A percentile compares a stretch with the other conserved stretches of the same genome.
Evolutionary conservation across 1,140 invertebrate genomes (phyloP).

Genomic region (Anagrus nilaparvatae): DNA sequence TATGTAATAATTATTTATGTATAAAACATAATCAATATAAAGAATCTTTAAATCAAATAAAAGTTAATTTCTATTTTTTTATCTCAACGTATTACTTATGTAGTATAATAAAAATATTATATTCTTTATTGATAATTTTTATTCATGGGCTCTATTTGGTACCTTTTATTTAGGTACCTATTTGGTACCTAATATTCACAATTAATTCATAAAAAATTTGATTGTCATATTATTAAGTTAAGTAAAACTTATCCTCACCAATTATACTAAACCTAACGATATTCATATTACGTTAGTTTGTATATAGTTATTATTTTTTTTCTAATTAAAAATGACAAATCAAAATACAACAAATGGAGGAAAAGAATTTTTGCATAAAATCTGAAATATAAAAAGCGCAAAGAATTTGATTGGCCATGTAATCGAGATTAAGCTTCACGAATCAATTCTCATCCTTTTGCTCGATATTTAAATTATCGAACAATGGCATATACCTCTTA

Average conservation of each 20-base stretch:
- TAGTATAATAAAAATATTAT: no score
- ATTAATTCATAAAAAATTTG: no score
- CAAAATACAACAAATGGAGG: constrained; percentile 1
- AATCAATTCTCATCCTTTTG: constrained; percentile 37
- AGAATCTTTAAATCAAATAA: not conserved
- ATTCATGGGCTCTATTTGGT: no score
- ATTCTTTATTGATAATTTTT: no score
- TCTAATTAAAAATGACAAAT: not conserved
- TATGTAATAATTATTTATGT: no score
- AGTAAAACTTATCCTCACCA: no score
- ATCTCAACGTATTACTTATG: not conserved
- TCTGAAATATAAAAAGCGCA: constrained; percentile 11
- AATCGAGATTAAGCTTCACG: constrained; percentile 40
- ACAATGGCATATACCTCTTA: constrained; percentile 33
- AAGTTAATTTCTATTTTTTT: not conserved
- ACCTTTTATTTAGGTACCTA: no score
- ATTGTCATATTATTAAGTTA: no score
- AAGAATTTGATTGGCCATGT: constrained; percentile 38
- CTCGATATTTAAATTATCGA: constrained; percentile 42
- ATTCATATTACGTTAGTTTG: not conserved
- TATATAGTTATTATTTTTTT: no score
- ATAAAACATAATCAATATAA: no score
- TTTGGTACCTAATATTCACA: no score
- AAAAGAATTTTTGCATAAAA: constrained; percentile 8
- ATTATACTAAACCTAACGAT: not conserved